Conservation (phyloP, 2,888 invertebrate species). For the Alloplasta piceator region DNA sequence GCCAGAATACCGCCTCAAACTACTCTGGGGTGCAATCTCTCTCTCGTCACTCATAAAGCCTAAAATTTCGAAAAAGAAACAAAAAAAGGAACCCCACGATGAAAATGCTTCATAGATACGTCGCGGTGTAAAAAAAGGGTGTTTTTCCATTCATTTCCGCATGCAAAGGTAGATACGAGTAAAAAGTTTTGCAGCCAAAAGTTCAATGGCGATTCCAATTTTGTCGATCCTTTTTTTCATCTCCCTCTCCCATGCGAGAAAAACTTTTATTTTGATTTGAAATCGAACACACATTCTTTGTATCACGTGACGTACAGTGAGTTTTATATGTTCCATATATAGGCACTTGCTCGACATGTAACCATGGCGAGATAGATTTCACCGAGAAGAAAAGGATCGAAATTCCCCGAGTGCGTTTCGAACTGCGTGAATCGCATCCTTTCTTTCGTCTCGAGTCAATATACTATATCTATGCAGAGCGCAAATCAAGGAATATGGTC, state of each 20-base stretch:
- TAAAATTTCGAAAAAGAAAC: background rate
- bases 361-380: too few relatives aligned
- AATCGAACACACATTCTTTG: conserved; percentile 2
- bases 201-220: background rate
- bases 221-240: background rate
- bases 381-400: too few relatives aligned
- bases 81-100: background rate
- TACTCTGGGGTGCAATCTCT: too few relatives aligned
- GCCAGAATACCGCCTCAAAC: too few relatives aligned
- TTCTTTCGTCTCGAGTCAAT: too few relatives aligned
- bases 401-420: too few relatives aligned
- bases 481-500: too few relatives aligned
- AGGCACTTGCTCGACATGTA: too few relatives aligned
- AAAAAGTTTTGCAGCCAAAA: conserved; percentile 8
- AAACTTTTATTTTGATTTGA: conserved; percentile 38
- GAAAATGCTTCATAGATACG: background rate
- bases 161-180: background rate
- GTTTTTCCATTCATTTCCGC: background rate
- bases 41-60: background rate
- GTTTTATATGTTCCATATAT: too few relatives aligned
- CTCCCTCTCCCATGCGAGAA: background rate
- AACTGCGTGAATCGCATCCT: too few relatives aligned
- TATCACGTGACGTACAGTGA: too few relatives aligned
- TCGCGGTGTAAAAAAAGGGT: background rate
- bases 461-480: too few relatives aligned